Evolutionary conservation across 2,888 invertebrate genomes (phyloP).

Genomic region (Phyto melanocephala): DNA sequence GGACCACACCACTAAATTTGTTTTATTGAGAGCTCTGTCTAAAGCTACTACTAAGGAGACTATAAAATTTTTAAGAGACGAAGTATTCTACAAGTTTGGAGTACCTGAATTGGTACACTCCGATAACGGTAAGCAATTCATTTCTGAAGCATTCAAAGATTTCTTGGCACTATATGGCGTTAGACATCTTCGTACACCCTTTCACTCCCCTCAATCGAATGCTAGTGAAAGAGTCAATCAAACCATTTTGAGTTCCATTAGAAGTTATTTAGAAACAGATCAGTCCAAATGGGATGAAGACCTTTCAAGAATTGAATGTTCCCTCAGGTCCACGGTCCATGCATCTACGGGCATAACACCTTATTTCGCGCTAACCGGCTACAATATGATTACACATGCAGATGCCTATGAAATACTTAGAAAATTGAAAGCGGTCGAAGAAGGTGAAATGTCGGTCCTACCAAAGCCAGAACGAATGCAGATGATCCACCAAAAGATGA

Average conservation of each 20-base stretch:
- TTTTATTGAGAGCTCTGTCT: not conserved
- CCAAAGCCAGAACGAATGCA: not conserved
- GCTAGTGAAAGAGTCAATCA: not conserved
- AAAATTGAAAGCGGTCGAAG: not conserved
- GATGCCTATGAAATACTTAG: no score
- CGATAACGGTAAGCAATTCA: slow-evolving; percentile 3
- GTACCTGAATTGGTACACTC: not conserved
- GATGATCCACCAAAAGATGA: not conserved
- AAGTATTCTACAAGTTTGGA: not conserved
- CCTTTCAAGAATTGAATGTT: not conserved
- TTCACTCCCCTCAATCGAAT: not conserved
- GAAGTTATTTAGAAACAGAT: not conserved
- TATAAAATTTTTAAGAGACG: not conserved
- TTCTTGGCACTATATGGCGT: not conserved
- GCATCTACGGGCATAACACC: not conserved
- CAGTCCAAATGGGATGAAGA: not conserved
- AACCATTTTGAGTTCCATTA: not conserved
- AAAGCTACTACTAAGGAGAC: not conserved
- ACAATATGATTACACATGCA: not conserved
- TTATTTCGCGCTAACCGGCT: not conserved
- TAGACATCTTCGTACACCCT: not conserved
- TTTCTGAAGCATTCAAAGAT: not conserved
- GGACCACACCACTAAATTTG: slow-evolving; percentile 7
- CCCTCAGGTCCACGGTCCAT: not conserved
- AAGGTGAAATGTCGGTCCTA: not conserved